Conservation (phyloP, 2,113 vertebrate genomes). For the Anhinga rufa region DNA sequence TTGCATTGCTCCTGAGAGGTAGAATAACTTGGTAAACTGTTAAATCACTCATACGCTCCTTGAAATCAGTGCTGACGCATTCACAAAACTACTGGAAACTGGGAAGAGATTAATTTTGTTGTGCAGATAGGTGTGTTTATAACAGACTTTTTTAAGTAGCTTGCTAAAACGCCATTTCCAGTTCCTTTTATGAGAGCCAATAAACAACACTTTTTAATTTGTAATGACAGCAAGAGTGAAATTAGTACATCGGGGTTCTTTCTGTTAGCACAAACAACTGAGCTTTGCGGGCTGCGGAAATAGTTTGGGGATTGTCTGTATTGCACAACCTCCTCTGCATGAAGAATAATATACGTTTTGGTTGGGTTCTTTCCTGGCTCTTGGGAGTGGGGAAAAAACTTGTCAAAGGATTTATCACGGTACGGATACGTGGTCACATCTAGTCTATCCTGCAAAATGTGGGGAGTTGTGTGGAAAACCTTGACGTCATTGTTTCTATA, state of each 20-base stretch:
- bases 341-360: background rate
- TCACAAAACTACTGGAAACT: background rate
- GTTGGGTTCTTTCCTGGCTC: background rate
- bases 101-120: background rate
- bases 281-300: background rate
- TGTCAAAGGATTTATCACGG: background rate
- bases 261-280: background rate
- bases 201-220: background rate
- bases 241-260: background rate
- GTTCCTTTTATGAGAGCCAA: background rate
- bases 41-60: background rate
- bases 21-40: background rate
- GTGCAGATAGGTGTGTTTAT: background rate
- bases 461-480: background rate
- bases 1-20: background rate
- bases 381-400: background rate
- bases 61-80: background rate
- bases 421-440: rapidly evolving
- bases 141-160: background rate
- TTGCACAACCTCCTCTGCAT: background rate
- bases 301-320: background rate
- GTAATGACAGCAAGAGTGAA: background rate
- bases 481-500: background rate
- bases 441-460: rapidly evolving
- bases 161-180: background rate